Conservation (phyloP, 2,888 invertebrate genomes). For the Xylota segnis region DNA sequence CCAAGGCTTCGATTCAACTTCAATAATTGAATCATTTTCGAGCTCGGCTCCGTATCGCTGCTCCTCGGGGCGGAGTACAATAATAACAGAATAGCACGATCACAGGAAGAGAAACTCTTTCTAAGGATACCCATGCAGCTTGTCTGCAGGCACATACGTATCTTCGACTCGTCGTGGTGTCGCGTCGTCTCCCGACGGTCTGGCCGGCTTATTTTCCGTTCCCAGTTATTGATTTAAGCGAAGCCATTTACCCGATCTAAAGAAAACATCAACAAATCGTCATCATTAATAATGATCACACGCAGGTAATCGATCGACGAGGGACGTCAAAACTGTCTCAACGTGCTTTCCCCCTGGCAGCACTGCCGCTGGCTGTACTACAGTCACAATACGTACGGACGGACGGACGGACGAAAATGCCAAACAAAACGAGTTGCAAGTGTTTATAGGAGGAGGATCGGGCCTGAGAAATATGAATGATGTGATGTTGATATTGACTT, state of each 20-base stretch:
- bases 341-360: constrained; percentile 38
- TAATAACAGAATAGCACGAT: constrained; percentile 58
- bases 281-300: constrained; percentile 84
- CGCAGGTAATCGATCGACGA: constrained; percentile 76
- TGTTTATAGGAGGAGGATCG: constrained; percentile 57
- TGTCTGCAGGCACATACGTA: constrained; percentile 27
- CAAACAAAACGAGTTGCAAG: constrained; percentile 66
- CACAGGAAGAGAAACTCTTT: constrained; percentile 68
- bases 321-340: constrained; percentile 68
- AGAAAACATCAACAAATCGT: constrained; percentile 84
- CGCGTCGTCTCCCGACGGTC: constrained; percentile 53
- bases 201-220: constrained; percentile 66
- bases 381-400: constrained; percentile 23
- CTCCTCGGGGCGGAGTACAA: constrained; percentile 36
- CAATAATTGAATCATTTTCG: constrained; percentile 67
- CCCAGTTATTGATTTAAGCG: constrained; percentile 76
- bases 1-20: constrained; percentile 36
- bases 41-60: constrained; percentile 19
- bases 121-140: constrained; percentile 56
- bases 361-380: neutral
- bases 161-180: constrained; percentile 22
- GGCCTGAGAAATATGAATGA: constrained; percentile 65
- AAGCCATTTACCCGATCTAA: constrained; percentile 81
- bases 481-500: constrained; percentile 66
- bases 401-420: constrained; percentile 36